Conservation (phyloP, 2,113 vertebrate genomes). For the Melanerpes aurifrons region DNA sequence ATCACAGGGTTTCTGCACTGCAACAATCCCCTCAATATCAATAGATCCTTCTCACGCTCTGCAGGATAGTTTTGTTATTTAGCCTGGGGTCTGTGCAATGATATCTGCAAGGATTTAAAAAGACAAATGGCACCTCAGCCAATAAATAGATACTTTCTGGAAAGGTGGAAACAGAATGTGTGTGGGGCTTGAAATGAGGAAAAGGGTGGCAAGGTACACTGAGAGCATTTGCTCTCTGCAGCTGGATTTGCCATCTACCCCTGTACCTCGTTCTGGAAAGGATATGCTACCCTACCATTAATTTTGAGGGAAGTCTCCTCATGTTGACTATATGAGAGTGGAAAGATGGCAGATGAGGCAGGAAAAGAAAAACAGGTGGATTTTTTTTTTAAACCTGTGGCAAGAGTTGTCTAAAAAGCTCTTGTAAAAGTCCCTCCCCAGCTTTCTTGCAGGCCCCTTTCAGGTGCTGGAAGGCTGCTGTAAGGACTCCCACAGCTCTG, state of each 20-base stretch:
- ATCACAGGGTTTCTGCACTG: neutral
- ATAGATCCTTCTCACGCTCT: constrained; percentile 27
- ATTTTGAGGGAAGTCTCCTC: neutral
- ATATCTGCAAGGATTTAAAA: constrained; percentile 20
- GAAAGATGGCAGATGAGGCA: neutral
- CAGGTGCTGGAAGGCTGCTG: no score
- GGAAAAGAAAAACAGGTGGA: neutral
- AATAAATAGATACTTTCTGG: constrained; percentile 14
- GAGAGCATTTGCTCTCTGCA: neutral
- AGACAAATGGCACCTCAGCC: neutral
- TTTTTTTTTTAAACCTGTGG: neutral
- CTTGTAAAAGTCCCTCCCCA: no score
- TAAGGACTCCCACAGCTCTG: neutral
- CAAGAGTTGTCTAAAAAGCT: neutral
- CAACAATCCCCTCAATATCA: constrained; percentile 45
- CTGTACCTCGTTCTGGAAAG: neutral
- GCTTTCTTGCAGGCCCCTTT: no score
- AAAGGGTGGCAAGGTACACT: neutral
- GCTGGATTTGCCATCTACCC: neutral
- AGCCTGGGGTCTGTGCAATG: constrained; percentile 16
- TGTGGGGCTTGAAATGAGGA: neutral
- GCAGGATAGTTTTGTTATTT: constrained; percentile 57
- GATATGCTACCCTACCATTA: neutral
- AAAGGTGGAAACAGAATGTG: neutral
- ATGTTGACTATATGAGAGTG: neutral